Base-by-base conservation (phyloP, 2,888 invertebrate species). In the Oligia strigilis region DNA sequence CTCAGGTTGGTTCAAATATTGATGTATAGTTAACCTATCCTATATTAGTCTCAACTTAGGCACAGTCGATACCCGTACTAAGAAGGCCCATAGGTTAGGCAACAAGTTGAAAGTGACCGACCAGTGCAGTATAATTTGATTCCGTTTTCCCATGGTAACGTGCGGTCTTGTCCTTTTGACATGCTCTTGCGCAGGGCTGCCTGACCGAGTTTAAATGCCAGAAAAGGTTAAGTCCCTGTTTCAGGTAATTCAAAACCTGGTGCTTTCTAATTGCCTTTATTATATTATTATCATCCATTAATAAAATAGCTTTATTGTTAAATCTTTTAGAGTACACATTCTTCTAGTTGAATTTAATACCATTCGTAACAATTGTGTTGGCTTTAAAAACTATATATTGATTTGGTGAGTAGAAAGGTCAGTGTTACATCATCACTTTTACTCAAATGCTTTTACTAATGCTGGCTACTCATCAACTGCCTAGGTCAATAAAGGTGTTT, bases 21-120 rank as follows among this genome's bases (percentile, higher is more conserved):
- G 13, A 17, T 62, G 5, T 40, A 43, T 23, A 9, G 19, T 17
- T 71, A 43, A 19, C 19, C 14, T 40, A 55, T 1, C 4, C n/a
- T 43, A 71, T 46, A 29, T 65, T 40, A 23, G 29, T 64, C 17
- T 65, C 46, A 82, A 71, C 43, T 80, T 73, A 66, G 62, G 19
- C 60, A 67, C n/a, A 64, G 84, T 74, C 52, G 70, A 55, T 77
- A 11, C 4, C 84, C 60, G 75, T 73, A n/a, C n/a, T 72, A 46
- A 66, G 60, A 71, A 43, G 64, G 36, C 62, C 52, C 55, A 72
- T 75, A 65, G 77, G 49, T 75, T 77, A 70, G 60, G 58, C 40
- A 72, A 79, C 69, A 14, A 73, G 13, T 78, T 82, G 85, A 85
- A 85, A 85, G 85, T 82, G 75, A 77, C 76, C 23, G 49, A 46